These are phyloP conservation scores for Adelges cooleyi DNA, from an alignment of 1,140 invertebrate genomes.

Conservation along the genomic window DNA sequence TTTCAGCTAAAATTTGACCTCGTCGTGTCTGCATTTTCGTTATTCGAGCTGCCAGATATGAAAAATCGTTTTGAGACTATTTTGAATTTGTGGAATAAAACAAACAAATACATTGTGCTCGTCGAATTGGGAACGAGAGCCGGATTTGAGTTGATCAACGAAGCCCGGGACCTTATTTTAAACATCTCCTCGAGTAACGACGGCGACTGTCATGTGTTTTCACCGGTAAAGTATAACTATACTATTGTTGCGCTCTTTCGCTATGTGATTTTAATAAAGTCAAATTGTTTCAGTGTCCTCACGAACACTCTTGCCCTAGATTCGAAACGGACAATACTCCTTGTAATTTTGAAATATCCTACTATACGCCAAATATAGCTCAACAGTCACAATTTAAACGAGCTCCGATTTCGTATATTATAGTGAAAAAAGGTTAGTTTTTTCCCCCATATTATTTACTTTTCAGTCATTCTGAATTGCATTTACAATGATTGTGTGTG, in stretches of 20 bases:
- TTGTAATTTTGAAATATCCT: slow-evolving; percentile 64
- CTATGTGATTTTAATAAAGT: no score
- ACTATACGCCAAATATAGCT: slow-evolving; percentile 45
- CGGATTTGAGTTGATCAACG: slow-evolving; percentile 62
- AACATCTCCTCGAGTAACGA: slow-evolving; percentile 39
- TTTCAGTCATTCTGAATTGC: neutral
- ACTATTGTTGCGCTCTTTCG: no score
- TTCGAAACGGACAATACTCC: slow-evolving; percentile 47
- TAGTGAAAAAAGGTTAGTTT: slow-evolving; percentile 60
- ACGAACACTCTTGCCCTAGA: slow-evolving; percentile 62
- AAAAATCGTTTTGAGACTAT: slow-evolving; percentile 56
- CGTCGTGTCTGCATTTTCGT: slow-evolving; percentile 64
- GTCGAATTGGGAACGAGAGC: slow-evolving; percentile 71
- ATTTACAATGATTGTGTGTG: neutral
- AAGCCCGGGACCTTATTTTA: slow-evolving; percentile 61
- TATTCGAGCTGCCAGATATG: slow-evolving; percentile 63
- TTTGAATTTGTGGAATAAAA: slow-evolving; percentile 75
- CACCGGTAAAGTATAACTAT: slow-evolving; percentile 59
- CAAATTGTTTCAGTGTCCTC: slow-evolving; percentile 55
- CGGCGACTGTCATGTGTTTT: slow-evolving; percentile 48
- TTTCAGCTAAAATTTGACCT: slow-evolving; percentile 62
- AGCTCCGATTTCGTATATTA: slow-evolving; percentile 60
- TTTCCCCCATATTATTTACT: neutral
- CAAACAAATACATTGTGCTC: slow-evolving; percentile 65
- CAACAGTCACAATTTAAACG: slow-evolving; percentile 38